Percentiles rank a stretch among this genome's conserved stretches.
phyloP scores from a whole-genome alignment of 2,113 vertebrate species.

The Phycodurus eques region DNA sequence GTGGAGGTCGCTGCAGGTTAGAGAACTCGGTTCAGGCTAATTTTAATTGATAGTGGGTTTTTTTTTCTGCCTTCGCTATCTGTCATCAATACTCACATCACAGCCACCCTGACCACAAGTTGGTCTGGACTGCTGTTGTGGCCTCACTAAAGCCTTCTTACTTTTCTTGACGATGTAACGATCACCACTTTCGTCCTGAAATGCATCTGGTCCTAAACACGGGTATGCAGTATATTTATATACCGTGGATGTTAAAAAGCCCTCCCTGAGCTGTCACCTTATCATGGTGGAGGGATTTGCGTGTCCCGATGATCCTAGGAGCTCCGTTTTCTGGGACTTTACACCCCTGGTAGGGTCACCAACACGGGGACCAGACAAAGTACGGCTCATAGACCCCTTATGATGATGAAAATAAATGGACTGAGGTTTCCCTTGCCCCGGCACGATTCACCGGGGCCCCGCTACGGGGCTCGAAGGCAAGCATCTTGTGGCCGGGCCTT shows the following conservation, averaged over 20 bases:
- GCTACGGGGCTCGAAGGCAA: no score
- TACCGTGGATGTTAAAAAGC: not conserved
- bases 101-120: slow-evolving; percentile 8
- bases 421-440: no score
- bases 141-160: not conserved
- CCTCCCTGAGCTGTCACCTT: no score
- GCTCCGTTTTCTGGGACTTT: no score
- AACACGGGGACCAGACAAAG: no score
- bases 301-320: no score
- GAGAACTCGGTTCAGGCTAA: slow-evolving; percentile 43
- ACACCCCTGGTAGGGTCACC: no score
- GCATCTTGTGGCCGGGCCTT: no score
- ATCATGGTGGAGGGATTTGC: no score
- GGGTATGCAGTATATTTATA: not conserved
- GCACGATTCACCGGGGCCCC: no score
- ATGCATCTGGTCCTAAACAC: not conserved
- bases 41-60: slow-evolving; percentile 57
- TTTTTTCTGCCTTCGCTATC: slow-evolving; percentile 27
- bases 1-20: slow-evolving; percentile 40
- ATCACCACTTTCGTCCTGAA: not conserved
- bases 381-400: no score
- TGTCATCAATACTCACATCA: slow-evolving; percentile 18
- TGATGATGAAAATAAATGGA: no score
- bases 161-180: not conserved
- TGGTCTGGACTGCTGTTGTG: not conserved